These are phyloP conservation scores for Dreissena rostriformis DNA, from an alignment of 1,140 invertebrate genomes.

Conservation along the genomic window DNA sequence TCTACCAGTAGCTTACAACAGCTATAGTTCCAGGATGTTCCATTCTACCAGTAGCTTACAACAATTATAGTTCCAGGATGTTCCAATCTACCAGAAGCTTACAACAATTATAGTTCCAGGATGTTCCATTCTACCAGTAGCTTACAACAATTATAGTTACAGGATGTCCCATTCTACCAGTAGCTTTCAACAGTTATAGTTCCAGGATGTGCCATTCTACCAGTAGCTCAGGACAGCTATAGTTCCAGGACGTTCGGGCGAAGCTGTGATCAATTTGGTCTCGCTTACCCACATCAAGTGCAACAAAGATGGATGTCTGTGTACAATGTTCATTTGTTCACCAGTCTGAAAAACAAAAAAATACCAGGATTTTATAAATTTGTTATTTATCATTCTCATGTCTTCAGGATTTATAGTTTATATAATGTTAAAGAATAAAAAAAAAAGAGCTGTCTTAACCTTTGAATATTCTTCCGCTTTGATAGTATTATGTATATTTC, in stretches of 20 bases:
- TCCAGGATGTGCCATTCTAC: slow-evolving; percentile 43
- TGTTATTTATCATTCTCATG: too few relatives aligned
- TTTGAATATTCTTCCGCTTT: too few relatives aligned
- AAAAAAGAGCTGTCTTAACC: too few relatives aligned
- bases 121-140: background rate
- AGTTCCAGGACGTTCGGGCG: slow-evolving; percentile 76
- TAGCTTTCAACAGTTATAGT: background rate
- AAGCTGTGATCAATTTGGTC: slow-evolving; percentile 78
- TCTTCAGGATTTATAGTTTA: too few relatives aligned
- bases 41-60: too few relatives aligned
- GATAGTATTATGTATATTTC: too few relatives aligned
- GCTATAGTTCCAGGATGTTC: too few relatives aligned
- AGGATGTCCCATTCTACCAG: background rate
- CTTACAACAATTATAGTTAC: background rate
- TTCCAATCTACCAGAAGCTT: too few relatives aligned
- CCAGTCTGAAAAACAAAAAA: slow-evolving; percentile 65
- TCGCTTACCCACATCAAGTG: slow-evolving; percentile 77
- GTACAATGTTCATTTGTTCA: slow-evolving; percentile 69
- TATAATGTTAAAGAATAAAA: too few relatives aligned
- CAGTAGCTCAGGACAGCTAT: slow-evolving; percentile 77
- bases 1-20: background rate
- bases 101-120: too few relatives aligned
- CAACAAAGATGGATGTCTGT: slow-evolving; percentile 76
- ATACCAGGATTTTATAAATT: background rate
- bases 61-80: too few relatives aligned